Evolutionary conservation across 1,140 invertebrate genomes (phyloP).

Genomic region (Atta cephalotes): DNA sequence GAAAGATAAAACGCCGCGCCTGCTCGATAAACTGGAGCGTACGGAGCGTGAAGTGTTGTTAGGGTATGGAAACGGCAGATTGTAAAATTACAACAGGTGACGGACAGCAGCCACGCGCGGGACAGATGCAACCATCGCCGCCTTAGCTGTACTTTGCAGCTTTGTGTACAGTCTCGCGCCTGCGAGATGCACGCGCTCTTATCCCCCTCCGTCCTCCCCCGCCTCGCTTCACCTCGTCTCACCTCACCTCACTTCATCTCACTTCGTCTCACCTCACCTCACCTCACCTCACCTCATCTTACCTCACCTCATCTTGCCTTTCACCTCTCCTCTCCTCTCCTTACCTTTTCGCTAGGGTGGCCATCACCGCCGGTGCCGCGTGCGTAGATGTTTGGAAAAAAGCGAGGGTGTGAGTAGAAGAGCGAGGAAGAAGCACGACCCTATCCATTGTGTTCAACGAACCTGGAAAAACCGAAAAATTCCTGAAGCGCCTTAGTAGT

Average conservation of each 20-base stretch:
- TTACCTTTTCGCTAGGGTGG: slow-evolving; percentile 32
- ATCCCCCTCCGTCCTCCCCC: neutral
- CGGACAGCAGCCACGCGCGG: slow-evolving; percentile 75
- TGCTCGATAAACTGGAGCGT: slow-evolving; percentile 13
- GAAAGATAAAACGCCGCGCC: slow-evolving; percentile 6
- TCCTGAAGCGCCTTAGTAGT: slow-evolving; percentile 14
- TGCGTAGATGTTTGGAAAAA: slow-evolving; percentile 57
- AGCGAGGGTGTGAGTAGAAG: slow-evolving; percentile 13
- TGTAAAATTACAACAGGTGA: slow-evolving; percentile 82
- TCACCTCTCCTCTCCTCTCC: neutral
- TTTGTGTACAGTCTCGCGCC: slow-evolving; percentile 70
- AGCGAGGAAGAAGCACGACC: slow-evolving; percentile 4
- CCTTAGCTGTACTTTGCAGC: slow-evolving; percentile 62
- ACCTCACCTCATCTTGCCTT: neutral
- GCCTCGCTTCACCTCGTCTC: slow-evolving; percentile 45
- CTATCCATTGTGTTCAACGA: slow-evolving; percentile 26
- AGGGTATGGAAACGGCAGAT: slow-evolving; percentile 71
- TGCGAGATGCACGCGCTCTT: slow-evolving; percentile 62
- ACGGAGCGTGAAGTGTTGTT: slow-evolving; percentile 27
- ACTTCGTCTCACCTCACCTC: neutral
- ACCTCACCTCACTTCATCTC: neutral
- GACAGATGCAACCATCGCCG: slow-evolving; percentile 75
- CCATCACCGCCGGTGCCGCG: slow-evolving; percentile 50
- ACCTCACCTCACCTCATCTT: neutral
- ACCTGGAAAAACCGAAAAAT: slow-evolving; percentile 59